Conservation (phyloP, 1,140 invertebrate species). For the Mactra quadrangularis region DNA sequence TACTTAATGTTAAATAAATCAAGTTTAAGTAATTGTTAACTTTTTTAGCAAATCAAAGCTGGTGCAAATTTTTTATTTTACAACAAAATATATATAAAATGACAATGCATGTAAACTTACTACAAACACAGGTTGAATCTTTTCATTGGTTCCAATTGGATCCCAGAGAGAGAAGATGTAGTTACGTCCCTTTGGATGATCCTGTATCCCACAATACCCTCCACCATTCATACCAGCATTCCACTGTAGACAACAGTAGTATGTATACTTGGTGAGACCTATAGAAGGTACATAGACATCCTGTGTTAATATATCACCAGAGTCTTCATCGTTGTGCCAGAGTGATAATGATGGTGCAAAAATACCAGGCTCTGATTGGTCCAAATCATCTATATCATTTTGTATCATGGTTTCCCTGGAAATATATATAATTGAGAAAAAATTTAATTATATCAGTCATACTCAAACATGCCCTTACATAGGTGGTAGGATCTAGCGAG, state of each 20-base stretch:
- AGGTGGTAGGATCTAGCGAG: neutral
- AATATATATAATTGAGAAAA: neutral
- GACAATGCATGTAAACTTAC: too few relatives aligned
- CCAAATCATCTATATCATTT: slow-evolving; percentile 1
- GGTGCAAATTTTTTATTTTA: too few relatives aligned
- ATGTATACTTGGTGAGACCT: slow-evolving; percentile 60
- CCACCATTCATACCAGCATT: slow-evolving; percentile 66
- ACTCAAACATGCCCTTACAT: neutral
- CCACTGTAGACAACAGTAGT: slow-evolving; percentile 71
- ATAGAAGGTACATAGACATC: slow-evolving; percentile 64
- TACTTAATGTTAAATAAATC: too few relatives aligned
- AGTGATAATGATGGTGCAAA: slow-evolving; percentile 64
- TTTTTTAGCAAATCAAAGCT: too few relatives aligned
- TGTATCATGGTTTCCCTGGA: slow-evolving; percentile 12
- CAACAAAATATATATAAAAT: too few relatives aligned
- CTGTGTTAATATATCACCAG: slow-evolving; percentile 66
- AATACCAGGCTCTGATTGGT: slow-evolving; percentile 30
- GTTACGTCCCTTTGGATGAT: slow-evolving; percentile 63
- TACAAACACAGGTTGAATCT: slow-evolving; percentile 52
- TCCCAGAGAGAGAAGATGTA: slow-evolving; percentile 71
- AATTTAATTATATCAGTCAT: neutral
- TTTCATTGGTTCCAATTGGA: slow-evolving; percentile 39
- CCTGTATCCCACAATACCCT: slow-evolving; percentile 71
- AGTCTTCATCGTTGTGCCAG: slow-evolving; percentile 54
- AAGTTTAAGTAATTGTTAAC: too few relatives aligned